phyloP scores from a whole-genome alignment of 1,140 invertebrate genomes.

The Steinernema khuongi region DNA sequence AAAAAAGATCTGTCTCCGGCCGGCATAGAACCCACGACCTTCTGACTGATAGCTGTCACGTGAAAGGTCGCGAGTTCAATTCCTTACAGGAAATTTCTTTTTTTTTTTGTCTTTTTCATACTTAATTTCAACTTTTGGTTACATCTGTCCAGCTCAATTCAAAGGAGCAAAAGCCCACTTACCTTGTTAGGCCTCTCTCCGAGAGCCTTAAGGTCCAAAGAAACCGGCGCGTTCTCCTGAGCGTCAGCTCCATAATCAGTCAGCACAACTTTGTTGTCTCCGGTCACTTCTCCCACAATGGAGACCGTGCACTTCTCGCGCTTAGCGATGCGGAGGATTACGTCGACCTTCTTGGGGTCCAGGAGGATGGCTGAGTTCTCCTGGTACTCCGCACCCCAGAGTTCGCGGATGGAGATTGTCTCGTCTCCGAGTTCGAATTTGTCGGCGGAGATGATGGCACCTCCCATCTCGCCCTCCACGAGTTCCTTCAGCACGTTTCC shows the following conservation, averaged over 20 bases:
- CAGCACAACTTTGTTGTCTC: slow-evolving; percentile 69
- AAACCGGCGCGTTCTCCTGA: slow-evolving; percentile 67
- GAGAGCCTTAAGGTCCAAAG: slow-evolving; percentile 82
- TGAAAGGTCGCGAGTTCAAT: too few relatives aligned
- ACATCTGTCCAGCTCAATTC: too few relatives aligned
- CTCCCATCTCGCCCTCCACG: slow-evolving; percentile 73
- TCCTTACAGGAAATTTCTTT: too few relatives aligned
- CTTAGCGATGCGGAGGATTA: slow-evolving; percentile 71
- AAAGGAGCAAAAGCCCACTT: too few relatives aligned
- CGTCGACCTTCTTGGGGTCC: slow-evolving; percentile 64
- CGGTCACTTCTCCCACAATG: slow-evolving; percentile 85
- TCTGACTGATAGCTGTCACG: too few relatives aligned
- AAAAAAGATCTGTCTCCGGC: too few relatives aligned
- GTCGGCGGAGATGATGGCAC: slow-evolving; percentile 80
- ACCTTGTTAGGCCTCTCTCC: slow-evolving; percentile 78
- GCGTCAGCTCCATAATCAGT: slow-evolving; percentile 32
- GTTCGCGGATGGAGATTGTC: slow-evolving; percentile 81
- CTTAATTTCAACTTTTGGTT: too few relatives aligned
- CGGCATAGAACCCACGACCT: too few relatives aligned
- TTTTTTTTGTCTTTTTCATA: too few relatives aligned
- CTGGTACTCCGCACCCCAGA: slow-evolving; percentile 98
- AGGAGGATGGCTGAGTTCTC: slow-evolving; percentile 75
- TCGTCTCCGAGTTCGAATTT: slow-evolving; percentile 86
- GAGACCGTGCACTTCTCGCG: slow-evolving; percentile 86
- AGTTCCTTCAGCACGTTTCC: slow-evolving; percentile 94